Evolutionary conservation across 2,888 invertebrate species (phyloP), one percentile per base, ranked within the genome.

Genomic region (Pristionchus japonicus): DNA sequence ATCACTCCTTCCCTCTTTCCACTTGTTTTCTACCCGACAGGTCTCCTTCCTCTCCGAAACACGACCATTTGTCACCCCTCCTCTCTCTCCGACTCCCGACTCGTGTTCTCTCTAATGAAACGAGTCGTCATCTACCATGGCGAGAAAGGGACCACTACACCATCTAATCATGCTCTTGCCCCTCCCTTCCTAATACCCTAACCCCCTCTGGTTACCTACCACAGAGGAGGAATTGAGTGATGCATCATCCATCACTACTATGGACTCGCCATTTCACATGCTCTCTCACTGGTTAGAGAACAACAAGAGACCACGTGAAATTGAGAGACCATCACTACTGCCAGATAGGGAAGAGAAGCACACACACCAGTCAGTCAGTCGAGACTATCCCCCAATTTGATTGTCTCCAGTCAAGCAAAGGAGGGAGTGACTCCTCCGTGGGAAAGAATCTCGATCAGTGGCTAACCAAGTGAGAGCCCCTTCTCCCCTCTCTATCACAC

Each of bases 1-100:
- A 74, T 74, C 70, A 74, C 70, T 40, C 20, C 57, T n/a, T 40
- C 37, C 37, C 23, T 34, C 34, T 70, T 17, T 23, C 34, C 70
- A 74, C 70, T 74, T 74, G 70, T 74, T 74, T 74, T 74, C 37
- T 74, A 37, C 67, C 31, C 9, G 37, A 4, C 40, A 37, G 34
- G 37, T 74, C 70, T 74, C 70, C 17, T n/a, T n/a, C n/a, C n/a
- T n/a, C n/a, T 34, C 40, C 34, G 70, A 74, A 37, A 74, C 70
- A 74, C 70, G 70, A 74, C 70, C 34, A 74, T 74, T 74, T 74
- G 70, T 74, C 70, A 74, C 70, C 40, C 70, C 20, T 40, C 70
- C 7, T 17, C 70, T 13, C 70, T 37, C 37, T 37, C 27, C 15
- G 52, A 57, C 52, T 64, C 57, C n/a, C 57, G 57, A 23, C 57